Conservation (phyloP, 2,888 invertebrate species). For the Gerris lacustris region DNA sequence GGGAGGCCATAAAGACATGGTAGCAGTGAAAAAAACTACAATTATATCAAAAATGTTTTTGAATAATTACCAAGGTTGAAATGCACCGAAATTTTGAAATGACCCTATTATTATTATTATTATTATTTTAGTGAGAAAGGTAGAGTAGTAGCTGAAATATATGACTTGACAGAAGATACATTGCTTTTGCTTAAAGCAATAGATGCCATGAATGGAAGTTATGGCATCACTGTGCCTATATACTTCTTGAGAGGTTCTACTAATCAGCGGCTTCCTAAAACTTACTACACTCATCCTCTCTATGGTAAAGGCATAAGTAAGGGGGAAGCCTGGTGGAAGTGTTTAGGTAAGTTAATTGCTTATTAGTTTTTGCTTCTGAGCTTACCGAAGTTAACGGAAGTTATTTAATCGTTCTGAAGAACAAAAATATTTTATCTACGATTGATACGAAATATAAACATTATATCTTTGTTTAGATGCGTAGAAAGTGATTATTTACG, state of each 20-base stretch:
- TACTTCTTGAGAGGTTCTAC: conserved; percentile 39
- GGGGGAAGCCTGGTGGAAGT: conserved; percentile 48
- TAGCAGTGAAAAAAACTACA: too few relatives aligned
- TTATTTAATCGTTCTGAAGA: too few relatives aligned
- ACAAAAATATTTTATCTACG: too few relatives aligned
- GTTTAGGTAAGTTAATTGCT: conserved; percentile 39
- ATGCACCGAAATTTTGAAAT: too few relatives aligned
- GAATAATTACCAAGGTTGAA: too few relatives aligned
- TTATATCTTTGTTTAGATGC: too few relatives aligned
- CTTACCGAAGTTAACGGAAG: too few relatives aligned
- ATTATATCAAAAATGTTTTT: too few relatives aligned
- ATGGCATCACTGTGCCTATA: conserved; percentile 37
- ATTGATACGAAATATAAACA: too few relatives aligned
- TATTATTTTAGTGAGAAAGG: not conserved
- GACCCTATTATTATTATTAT: not conserved
- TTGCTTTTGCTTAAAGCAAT: conserved; percentile 41
- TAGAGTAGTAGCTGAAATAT: conserved; percentile 18
- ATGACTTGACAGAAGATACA: conserved; percentile 46
- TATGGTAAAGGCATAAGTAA: conserved; percentile 42
- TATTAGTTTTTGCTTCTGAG: conserved; percentile 4
- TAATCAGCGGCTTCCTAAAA: conserved; percentile 32
- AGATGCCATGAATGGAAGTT: conserved; percentile 38
- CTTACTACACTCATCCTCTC: conserved; percentile 31
- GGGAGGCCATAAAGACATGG: too few relatives aligned
- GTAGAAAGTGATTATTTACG: too few relatives aligned